Evolutionary conservation across 1,140 invertebrate species (phyloP).

Genomic region (Ylistrum balloti): DNA sequence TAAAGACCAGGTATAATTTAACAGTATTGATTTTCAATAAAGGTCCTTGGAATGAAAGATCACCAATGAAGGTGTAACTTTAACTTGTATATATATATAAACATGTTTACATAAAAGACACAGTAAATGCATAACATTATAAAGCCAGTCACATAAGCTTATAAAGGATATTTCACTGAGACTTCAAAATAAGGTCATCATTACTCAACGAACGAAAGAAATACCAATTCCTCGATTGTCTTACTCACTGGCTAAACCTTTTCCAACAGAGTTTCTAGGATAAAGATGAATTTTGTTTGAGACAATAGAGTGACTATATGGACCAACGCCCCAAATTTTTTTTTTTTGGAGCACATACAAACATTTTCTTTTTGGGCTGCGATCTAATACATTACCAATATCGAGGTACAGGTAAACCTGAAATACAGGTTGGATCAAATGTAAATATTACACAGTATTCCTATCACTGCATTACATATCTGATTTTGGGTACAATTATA

Average conservation of each 20-base stretch:
- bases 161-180: not conserved
- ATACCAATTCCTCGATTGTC: no score
- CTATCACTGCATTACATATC: not conserved
- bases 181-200: no score
- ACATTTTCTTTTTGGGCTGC: no score
- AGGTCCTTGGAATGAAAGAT: conserved; percentile 10
- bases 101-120: conserved; percentile 15
- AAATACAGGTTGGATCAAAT: not conserved
- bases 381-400: no score
- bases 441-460: not conserved
- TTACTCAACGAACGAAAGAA: no score
- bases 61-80: conserved; percentile 13
- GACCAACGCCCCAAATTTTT: no score
- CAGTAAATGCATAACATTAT: not conserved
- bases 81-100: not conserved
- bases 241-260: no score
- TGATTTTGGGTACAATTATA: not conserved
- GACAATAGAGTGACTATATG: no score
- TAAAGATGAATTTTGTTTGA: no score
- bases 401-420: not conserved
- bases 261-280: no score
- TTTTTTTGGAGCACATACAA: no score
- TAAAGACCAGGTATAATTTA: conserved; percentile 28
- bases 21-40: conserved; percentile 3
- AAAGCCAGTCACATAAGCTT: not conserved